Percentiles rank a stretch among this genome's conserved stretches.
phyloP scores from a whole-genome alignment of 1,140 invertebrate genomes.

The Drosophila tristis region DNA sequence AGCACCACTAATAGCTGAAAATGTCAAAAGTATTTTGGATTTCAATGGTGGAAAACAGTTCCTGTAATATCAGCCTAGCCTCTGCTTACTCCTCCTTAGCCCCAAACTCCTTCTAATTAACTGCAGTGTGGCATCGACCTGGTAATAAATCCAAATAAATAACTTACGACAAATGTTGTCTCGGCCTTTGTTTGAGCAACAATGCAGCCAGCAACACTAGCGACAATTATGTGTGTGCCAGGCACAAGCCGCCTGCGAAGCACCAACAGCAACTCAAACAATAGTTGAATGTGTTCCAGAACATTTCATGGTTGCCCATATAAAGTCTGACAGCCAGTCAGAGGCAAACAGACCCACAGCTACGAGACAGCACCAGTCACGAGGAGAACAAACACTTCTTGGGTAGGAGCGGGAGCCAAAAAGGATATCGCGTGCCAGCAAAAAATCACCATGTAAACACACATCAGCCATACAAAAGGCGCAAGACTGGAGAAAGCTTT shows the following conservation, averaged over 20 bases:
- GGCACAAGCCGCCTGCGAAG: constrained; percentile 29
- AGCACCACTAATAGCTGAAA: no score
- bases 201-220: constrained; percentile 32
- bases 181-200: constrained; percentile 51
- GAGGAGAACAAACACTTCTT: constrained; percentile 5
- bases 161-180: constrained; percentile 45
- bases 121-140: neutral
- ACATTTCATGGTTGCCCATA: constrained; percentile 54
- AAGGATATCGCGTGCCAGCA: constrained; percentile 72
- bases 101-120: constrained; percentile 22
- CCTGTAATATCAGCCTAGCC: no score
- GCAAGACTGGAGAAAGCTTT: constrained; percentile 54
- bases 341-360: constrained; percentile 1
- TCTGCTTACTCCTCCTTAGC: neutral
- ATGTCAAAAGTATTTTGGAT: no score
- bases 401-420: constrained; percentile 26
- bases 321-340: constrained; percentile 34
- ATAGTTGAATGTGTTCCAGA: constrained; percentile 56
- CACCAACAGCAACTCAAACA: constrained; percentile 57
- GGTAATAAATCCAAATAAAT: constrained; percentile 46
- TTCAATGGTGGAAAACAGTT: no score
- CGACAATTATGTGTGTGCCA: constrained; percentile 40
- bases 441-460: constrained; percentile 71
- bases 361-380: no score
- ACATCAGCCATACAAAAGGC: constrained; percentile 22